Base-by-base conservation (phyloP, 2,797 vertebrate species). In the Apodemus agrarius region DNA sequence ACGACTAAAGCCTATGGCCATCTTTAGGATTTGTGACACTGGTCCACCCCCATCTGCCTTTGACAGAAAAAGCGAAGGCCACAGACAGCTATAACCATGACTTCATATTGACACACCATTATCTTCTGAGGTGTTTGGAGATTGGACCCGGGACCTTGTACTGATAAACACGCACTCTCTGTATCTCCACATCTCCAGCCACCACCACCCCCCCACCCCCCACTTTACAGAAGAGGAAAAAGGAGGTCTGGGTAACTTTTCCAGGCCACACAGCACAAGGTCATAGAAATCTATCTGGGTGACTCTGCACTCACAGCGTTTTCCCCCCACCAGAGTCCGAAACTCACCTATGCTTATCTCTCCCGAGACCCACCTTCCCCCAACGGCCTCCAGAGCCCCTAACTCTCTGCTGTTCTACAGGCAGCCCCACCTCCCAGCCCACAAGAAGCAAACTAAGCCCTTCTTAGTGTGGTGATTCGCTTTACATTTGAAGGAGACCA, bases 321-420 rank as follows among this genome's bases (percentile, higher is more conserved):
- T 54, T 65, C 78, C 75, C 79, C 43, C 61, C 1, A 24, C 76
- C 4, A n/a, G 0, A 0, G 1, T 2, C 61, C 83, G 19, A 67
- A 17, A 3, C 31, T 7, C 0, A 0, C 6, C 34, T 7, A 9
- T 12, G 2, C 17, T 12, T 37, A 72, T 19, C 3, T 17, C 34
- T 63, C 79, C 37, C n/a, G 34, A 80, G 69, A 63, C 63, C 61
- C 1, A 10, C 79, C 49, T 24, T 34, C 6, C 0, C 43, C 54
- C 10, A 0, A 5, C 43, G 24, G 46, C 52, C 22, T 1, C 37
- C 34, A 31, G 40, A 59, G 9, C 34, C 12, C 11, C 12, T 29
- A 22, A 31, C 16, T 37, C 63, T 52, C 61, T 26, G 19, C 4
- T 21, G 19, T 21, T 61, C 26, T 11, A 2, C 6, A 72, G 17